phyloP scores from a whole-genome alignment of 2,888 invertebrate species.

The Drosophila acutilabella region DNA sequence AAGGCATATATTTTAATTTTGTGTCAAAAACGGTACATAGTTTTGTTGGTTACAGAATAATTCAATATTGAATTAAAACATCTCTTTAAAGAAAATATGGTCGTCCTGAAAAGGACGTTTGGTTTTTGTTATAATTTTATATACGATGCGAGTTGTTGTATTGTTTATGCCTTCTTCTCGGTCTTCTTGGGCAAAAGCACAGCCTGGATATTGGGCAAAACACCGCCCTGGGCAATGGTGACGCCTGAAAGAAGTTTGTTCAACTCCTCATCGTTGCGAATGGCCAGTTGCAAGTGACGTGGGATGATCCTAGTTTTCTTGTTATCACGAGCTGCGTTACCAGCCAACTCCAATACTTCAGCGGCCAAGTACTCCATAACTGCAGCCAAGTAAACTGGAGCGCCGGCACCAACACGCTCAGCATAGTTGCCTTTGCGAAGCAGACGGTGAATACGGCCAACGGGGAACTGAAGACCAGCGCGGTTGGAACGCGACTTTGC shows the following conservation, averaged over 20 bases:
- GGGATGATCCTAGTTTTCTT: conserved; percentile 91
- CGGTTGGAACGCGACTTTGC: conserved; percentile 86
- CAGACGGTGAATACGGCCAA: conserved; percentile 87
- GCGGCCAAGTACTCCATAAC: conserved; percentile 89
- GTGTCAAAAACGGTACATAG: too few relatives aligned
- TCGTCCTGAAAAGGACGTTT: conserved; percentile 15
- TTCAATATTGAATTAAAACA: not conserved
- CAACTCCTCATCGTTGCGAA: conserved; percentile 93
- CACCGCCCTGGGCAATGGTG: conserved; percentile 90
- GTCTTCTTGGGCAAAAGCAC: conserved; percentile 91
- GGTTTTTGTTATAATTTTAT: conserved; percentile 19
- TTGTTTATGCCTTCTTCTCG: conserved; percentile 41
- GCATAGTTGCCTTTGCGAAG: conserved; percentile 87
- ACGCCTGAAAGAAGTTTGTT: conserved; percentile 88
- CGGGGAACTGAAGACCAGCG: conserved; percentile 88
- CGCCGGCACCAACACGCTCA: conserved; percentile 86
- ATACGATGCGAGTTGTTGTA: not conserved
- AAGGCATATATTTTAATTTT: too few relatives aligned
- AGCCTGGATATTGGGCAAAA: conserved; percentile 92
- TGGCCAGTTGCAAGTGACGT: conserved; percentile 92
- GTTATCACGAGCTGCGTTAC: conserved; percentile 89
- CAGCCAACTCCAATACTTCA: conserved; percentile 88
- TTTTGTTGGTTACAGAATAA: too few relatives aligned
- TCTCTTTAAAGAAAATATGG: conserved; percentile 4
- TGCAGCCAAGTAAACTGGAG: conserved; percentile 86